These are phyloP conservation scores for Chrysodeixis includens DNA, from an alignment of 2,888 invertebrate genomes.

Conservation along the genomic window DNA sequence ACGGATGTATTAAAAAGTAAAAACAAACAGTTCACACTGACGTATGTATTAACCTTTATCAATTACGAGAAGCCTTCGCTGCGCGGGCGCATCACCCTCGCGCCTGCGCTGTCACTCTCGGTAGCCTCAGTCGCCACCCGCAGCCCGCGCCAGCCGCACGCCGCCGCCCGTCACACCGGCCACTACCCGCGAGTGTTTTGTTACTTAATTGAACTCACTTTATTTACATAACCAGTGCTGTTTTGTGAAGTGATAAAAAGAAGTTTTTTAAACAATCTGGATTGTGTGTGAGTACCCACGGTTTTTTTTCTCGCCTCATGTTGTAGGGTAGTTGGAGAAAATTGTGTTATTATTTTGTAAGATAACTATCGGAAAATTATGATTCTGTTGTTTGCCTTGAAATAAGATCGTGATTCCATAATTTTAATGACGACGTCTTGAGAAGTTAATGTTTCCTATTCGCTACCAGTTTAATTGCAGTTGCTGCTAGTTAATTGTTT, in stretches of 20 bases:
- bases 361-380: conserved; percentile 45
- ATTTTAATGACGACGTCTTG: conserved; percentile 38
- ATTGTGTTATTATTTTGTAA: conserved; percentile 28
- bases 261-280: conserved; percentile 45
- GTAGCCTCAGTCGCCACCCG: conserved; percentile 24
- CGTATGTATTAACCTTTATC: conserved; percentile 48
- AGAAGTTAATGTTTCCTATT: conserved; percentile 21
- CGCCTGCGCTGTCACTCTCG: conserved; percentile 35
- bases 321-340: conserved; percentile 39
- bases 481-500: conserved; percentile 36
- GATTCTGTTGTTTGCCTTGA: conserved; percentile 47
- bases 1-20: conserved; percentile 12
- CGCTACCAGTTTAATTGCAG: conserved; percentile 21
- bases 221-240: conserved; percentile 54
- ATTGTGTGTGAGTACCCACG: conserved; percentile 64
- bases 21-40: conserved; percentile 35
- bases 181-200: conserved; percentile 53
- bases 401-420: conserved; percentile 42
- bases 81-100: conserved; percentile 48
- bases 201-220: conserved; percentile 26
- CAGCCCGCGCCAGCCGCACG: conserved; percentile 29
- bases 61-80: conserved; percentile 47
- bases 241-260: conserved; percentile 62
- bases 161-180: conserved; percentile 13
- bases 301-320: conserved; percentile 17